phyloP scores from a whole-genome alignment of 1,140 invertebrate genomes.

The Tetranychus cinnabarinus region DNA sequence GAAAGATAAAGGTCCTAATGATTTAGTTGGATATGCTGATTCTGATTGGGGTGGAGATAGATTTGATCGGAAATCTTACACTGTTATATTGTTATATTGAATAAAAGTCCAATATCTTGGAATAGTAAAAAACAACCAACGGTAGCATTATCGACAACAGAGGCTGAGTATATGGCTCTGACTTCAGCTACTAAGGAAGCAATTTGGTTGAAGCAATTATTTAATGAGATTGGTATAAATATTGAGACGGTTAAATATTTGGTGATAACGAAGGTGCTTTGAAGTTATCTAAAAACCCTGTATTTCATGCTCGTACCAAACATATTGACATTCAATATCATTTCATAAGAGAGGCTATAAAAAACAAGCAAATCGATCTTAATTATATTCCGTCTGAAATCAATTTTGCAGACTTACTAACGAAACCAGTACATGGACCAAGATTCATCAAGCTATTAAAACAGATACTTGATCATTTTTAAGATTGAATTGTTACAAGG shows the following conservation, averaged over 20 bases:
- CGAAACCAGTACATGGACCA: constrained; percentile 3
- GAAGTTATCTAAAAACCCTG: constrained; percentile 12
- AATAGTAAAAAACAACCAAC: constrained; percentile 15
- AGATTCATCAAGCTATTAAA: background rate
- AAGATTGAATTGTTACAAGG: no score
- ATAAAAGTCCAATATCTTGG: constrained; percentile 16
- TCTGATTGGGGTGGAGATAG: constrained; percentile 8
- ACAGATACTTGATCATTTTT: background rate
- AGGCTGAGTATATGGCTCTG: constrained; percentile 20
- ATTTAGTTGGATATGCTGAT: background rate
- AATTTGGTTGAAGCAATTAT: constrained; percentile 12
- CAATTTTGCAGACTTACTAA: constrained; percentile 9
- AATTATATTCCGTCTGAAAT: background rate
- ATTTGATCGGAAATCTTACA: background rate
- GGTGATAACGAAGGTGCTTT: constrained; percentile 15
- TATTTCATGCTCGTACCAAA: constrained; percentile 13
- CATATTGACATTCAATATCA: constrained; percentile 16
- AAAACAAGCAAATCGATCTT: constrained; percentile 14
- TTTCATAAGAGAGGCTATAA: constrained; percentile 20
- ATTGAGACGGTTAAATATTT: constrained; percentile 2
- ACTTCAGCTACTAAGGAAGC: constrained; percentile 19
- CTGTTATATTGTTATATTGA: constrained; percentile 13
- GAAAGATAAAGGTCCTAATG: no score
- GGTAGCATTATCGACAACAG: constrained; percentile 17
- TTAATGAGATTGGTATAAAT: constrained; percentile 2